phyloP scores from a whole-genome alignment of 37 sponge, comb jelly and placozoan species.

The Ephydatia muelleri region DNA sequence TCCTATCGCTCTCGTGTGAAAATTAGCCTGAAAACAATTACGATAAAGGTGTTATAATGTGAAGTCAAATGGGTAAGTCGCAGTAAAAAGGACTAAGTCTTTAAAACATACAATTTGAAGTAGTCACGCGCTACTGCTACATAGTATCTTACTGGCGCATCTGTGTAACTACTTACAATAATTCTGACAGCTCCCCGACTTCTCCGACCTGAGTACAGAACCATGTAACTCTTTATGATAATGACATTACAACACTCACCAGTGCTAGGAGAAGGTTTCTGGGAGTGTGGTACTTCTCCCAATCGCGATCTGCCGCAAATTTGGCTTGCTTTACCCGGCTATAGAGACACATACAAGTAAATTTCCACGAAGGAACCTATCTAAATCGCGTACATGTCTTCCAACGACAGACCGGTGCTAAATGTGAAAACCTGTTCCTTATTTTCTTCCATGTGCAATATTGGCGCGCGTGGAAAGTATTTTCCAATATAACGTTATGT shows the following conservation, averaged over 20 bases:
- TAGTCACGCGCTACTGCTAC: too few species aligned
- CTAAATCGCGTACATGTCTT: slow-evolving; percentile 17
- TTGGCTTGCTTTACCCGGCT: slow-evolving; percentile 54
- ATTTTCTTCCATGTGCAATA: too few species aligned
- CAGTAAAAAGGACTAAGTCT: too few species aligned
- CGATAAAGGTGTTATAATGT: too few species aligned
- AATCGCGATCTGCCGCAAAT: slow-evolving; percentile 68
- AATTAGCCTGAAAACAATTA: too few species aligned
- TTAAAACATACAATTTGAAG: too few species aligned
- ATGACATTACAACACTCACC: slow-evolving; percentile 12
- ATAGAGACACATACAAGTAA: not conserved
- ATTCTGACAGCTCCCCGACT: slow-evolving; percentile 80
- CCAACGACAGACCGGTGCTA: slow-evolving; percentile 7
- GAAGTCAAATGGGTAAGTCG: too few species aligned
- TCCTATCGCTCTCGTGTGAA: too few species aligned
- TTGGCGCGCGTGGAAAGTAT: too few species aligned
- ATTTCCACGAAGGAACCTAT: too few species aligned
- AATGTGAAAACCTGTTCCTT: slow-evolving; percentile 13
- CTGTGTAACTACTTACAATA: slow-evolving; percentile 88
- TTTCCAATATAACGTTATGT: too few species aligned
- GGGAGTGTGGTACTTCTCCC: slow-evolving; percentile 70
- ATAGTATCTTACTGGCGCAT: too few species aligned
- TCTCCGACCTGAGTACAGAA: slow-evolving; percentile 62
- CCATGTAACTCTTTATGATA: not conserved
- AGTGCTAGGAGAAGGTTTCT: slow-evolving; percentile 71